A percentile compares a stretch with the other conserved stretches of the same genome.
These are phyloP conservation scores for Ochotona curzoniae DNA, from an alignment of 2,113 vertebrate genomes.

Conservation along the genomic window DNA sequence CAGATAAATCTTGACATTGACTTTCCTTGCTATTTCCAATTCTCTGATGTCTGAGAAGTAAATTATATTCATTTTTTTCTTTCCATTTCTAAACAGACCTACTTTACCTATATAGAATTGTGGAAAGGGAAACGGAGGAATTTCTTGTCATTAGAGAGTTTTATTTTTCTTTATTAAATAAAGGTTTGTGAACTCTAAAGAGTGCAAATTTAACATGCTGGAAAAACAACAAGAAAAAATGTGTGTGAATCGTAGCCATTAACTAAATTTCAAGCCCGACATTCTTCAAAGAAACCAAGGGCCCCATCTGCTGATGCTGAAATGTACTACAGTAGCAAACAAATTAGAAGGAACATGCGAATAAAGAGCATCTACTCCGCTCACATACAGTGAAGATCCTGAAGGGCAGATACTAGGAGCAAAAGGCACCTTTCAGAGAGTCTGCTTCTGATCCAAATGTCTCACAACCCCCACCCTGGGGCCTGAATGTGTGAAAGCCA, in stretches of 20 bases:
- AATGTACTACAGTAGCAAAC: constrained; percentile 87
- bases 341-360: constrained; percentile 47
- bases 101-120: constrained; percentile 56
- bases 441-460: not conserved
- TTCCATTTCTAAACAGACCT: constrained; percentile 43
- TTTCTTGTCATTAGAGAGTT: constrained; percentile 50
- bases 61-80: not conserved
- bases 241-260: constrained; percentile 75
- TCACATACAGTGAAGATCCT: not conserved
- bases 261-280: constrained; percentile 83
- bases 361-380: constrained; percentile 67
- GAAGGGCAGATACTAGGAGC: not conserved
- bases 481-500: not conserved
- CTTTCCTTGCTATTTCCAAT: constrained; percentile 62
- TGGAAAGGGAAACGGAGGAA: constrained; percentile 25
- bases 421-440: constrained; percentile 4
- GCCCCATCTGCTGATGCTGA: constrained; percentile 91
- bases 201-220: constrained; percentile 78
- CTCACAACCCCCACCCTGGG: not conserved
- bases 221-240: constrained; percentile 82
- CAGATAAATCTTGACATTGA: constrained; percentile 53
- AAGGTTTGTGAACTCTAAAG: constrained; percentile 80
- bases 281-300: constrained; percentile 90
- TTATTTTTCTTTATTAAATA: constrained; percentile 77
- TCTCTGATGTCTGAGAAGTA: not conserved